Conservation (phyloP, 2,113 vertebrate genomes). For the Bubo blakistoni region DNA sequence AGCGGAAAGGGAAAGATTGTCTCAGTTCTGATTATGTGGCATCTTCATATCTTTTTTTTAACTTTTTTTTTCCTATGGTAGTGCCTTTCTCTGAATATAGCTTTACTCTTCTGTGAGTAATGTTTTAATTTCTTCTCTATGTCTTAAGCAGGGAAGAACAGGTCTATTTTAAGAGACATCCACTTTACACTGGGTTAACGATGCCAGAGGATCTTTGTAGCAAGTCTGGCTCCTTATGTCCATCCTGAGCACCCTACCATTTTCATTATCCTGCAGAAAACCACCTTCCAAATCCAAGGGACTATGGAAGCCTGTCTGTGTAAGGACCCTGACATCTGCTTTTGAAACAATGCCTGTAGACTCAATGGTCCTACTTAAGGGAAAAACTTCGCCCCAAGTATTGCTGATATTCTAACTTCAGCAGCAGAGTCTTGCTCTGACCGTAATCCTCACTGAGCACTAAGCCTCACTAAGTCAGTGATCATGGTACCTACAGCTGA, state of each 20-base stretch:
- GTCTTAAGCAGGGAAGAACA: neutral
- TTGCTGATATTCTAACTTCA: neutral
- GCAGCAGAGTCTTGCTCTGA: neutral
- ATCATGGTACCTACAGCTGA: neutral
- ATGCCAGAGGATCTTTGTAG: neutral
- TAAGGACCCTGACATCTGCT: neutral
- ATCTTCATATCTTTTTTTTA: neutral
- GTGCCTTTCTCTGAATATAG: neutral
- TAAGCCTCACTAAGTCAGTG: neutral
- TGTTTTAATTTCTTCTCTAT: neutral
- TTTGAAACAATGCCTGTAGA: neutral
- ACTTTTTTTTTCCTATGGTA: neutral
- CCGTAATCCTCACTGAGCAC: neutral
- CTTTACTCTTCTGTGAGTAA: neutral
- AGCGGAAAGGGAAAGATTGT: neutral
- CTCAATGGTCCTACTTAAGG: neutral
- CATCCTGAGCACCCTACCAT: neutral
- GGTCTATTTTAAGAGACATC: neutral
- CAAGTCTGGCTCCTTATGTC: neutral
- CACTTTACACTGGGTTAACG: neutral
- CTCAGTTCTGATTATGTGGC: neutral
- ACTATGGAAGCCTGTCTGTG: neutral
- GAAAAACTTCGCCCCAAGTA: neutral
- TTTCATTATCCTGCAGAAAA: neutral
- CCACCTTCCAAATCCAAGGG: neutral